Evolutionary conservation across 2,113 vertebrate genomes (phyloP), one percentile per base, ranked within the genome.

Genomic region (Morphnarchus princeps): DNA sequence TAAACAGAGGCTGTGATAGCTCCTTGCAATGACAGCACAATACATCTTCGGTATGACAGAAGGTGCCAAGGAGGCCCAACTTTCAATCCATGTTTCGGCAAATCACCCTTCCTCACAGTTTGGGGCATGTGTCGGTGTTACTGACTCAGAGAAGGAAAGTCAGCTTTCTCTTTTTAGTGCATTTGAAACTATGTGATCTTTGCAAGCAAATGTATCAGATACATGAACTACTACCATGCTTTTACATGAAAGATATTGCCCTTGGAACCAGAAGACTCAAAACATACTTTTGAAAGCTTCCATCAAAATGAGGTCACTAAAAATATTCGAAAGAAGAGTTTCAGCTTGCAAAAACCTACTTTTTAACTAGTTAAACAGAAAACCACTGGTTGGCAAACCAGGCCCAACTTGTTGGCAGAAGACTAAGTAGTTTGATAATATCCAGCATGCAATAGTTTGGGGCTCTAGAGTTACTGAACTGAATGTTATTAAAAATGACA

Each of bases 401-500:
- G 42, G 47, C 40, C 43, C 47, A 42, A 20, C 32, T 79, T 66
- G 21, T 15, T 85, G 89, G 76, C 73, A 96, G 59, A 83, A 90
- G 72, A 89, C 9, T 89, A 78, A 84, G 40, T 13, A 47, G 63
- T 66, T 93, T 69, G 86, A 58, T 20, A 94, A 82, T 32, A 96
- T 8, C 72, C 91, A 94, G 49, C 57, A 36, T 9, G 16, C 69
- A 87, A 40, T 36, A 87, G 36, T 65, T 69, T 67, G 55, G 43
- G 77, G 82, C 34, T 96, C 36, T 63, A 45, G 82, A 87, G 67
- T 71, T 90, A 76, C 72, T 72, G 32, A 90, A 26, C 57, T 77
- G 67, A 96, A 70, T 52, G 96, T 96, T 87, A 96, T 93, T 95
- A 91, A 92, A 95, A 95, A 63, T 87, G 49, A 92, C 82, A 77